These are phyloP conservation scores for Plumapathes pennacea DNA, from an alignment of 92 coral and sea anemone species.

Conservation along the genomic window DNA sequence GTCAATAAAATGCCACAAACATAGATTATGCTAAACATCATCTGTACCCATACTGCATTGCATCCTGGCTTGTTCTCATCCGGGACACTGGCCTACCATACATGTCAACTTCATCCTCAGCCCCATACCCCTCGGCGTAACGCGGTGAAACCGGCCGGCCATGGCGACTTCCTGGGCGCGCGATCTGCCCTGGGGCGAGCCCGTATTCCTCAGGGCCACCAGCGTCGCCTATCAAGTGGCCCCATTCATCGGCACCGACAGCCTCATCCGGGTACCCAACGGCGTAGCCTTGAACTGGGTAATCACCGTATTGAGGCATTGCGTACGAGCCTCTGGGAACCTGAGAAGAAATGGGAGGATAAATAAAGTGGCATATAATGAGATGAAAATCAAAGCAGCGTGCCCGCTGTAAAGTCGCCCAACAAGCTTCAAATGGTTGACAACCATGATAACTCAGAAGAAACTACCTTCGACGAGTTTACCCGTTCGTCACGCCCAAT, in stretches of 20 bases:
- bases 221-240: slow-evolving; percentile 74
- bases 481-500: too few relatives aligned
- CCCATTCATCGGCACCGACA: slow-evolving; percentile 73
- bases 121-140: slow-evolving; percentile 60
- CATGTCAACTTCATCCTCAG: slow-evolving; percentile 60
- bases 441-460: too few relatives aligned
- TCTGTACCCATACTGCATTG: slow-evolving; percentile 69
- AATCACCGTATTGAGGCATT: slow-evolving; percentile 54
- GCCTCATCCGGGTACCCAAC: slow-evolving; percentile 61
- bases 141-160: slow-evolving; percentile 80
- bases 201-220: slow-evolving; percentile 43
- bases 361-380: too few relatives aligned
- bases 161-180: slow-evolving; percentile 88
- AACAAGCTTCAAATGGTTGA: too few relatives aligned
- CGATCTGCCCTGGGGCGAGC: slow-evolving; percentile 50
- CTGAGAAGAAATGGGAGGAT: too few relatives aligned
- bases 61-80: slow-evolving; percentile 48
- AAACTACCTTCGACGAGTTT: too few relatives aligned
- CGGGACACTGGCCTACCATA: slow-evolving; percentile 84
- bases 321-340: slow-evolving; percentile 58
- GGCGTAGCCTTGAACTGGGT: slow-evolving; percentile 34
- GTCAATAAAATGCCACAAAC: too few relatives aligned
- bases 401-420: too few relatives aligned
- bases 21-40: too few relatives aligned
- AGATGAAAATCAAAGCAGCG: too few relatives aligned